Percentiles rank a stretch among this genome's conserved stretches.
phyloP scores from a whole-genome alignment of 1,140 invertebrate species.

The Drosophila persimilis region DNA sequence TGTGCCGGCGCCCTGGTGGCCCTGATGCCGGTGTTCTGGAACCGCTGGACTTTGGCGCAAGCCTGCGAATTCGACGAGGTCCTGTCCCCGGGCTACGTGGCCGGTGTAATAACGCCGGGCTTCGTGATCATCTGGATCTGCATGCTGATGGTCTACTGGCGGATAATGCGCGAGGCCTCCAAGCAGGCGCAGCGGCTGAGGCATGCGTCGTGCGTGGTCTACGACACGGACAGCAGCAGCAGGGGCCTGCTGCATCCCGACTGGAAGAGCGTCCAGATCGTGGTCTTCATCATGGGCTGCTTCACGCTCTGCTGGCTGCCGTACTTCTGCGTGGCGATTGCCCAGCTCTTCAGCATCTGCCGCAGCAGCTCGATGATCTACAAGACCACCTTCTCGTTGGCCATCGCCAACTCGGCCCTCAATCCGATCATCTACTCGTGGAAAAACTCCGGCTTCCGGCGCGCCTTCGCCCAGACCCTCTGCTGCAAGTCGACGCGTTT shows the following conservation, averaged over 20 bases:
- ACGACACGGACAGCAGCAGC: slow-evolving; percentile 74
- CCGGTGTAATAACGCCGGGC: slow-evolving; percentile 87
- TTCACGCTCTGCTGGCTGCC: slow-evolving; percentile 91
- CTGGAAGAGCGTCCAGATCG: slow-evolving; percentile 90
- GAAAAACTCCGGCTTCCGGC: slow-evolving; percentile 90
- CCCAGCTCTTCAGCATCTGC: slow-evolving; percentile 85
- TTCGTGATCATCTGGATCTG: slow-evolving; percentile 88
- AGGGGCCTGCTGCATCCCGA: slow-evolving; percentile 84
- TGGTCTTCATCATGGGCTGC: slow-evolving; percentile 88
- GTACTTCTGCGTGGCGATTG: slow-evolving; percentile 87
- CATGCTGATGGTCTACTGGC: slow-evolving; percentile 89
- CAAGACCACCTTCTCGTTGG: slow-evolving; percentile 88
- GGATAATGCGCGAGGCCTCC: slow-evolving; percentile 89
- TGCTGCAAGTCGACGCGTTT: slow-evolving; percentile 85
- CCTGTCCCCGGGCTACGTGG: slow-evolving; percentile 84
- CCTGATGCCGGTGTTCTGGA: slow-evolving; percentile 88
- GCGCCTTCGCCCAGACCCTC: slow-evolving; percentile 87
- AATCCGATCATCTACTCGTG: slow-evolving; percentile 92
- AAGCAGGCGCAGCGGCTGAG: slow-evolving; percentile 87
- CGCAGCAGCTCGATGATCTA: slow-evolving; percentile 85
- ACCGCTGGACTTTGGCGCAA: slow-evolving; percentile 85
- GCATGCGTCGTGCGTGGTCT: slow-evolving; percentile 56
- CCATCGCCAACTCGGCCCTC: slow-evolving; percentile 89
- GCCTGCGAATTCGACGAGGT: slow-evolving; percentile 84
- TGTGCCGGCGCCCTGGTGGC: slow-evolving; percentile 86